Evolutionary conservation across 2,113 vertebrate species (phyloP), one percentile per base, ranked within the genome.

Genomic region (Bubo blakistoni): DNA sequence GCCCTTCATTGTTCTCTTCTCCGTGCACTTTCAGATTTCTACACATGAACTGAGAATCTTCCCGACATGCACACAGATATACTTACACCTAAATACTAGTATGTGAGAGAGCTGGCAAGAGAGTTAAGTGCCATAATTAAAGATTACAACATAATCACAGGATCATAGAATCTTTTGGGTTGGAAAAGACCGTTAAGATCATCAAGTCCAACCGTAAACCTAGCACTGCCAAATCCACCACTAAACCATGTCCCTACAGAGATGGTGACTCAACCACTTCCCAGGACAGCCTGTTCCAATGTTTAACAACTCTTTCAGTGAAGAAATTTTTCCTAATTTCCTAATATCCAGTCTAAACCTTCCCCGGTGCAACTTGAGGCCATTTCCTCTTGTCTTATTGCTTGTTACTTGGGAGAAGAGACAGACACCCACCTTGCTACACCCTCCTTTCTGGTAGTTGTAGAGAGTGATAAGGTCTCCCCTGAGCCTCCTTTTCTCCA

Each of bases 301-400:
- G 16, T 25, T 22, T n/a, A 17, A 46, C 2, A 25, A 34, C 5
- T 7, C 17, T 51, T 78, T 12, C 3, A 2, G 11, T 20, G 22
- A 6, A 83, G 24, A 11, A 19, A 51, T 67, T 59, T n/a, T 46
- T 46, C 44, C 44, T 44, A 1, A 8, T 46, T 11, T 18, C 21
- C 13, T 7, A 1, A 8, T 42, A 2, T 7, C 65, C 40, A 26
- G 2, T 0, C 65, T 78, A 11, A 34, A 9, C 62, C 8, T 70
- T 8, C 34, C 38, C 57, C 65, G 36, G 76, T 16, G 0, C 61
- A 80, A 52, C 70, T 1, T 36, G 70, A 77, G 51, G 38, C 40
- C 14, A 0, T 49, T 66, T 54, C 9, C 40, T 62, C 51, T 82
- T 21, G 13, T 42, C 38, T 63, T 86, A 52, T 71, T 29, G 40